Evolutionary conservation across 2,113 vertebrate genomes (phyloP), one percentile per base, ranked within the genome.

Genomic region (Haliaeetus leucogaster): DNA sequence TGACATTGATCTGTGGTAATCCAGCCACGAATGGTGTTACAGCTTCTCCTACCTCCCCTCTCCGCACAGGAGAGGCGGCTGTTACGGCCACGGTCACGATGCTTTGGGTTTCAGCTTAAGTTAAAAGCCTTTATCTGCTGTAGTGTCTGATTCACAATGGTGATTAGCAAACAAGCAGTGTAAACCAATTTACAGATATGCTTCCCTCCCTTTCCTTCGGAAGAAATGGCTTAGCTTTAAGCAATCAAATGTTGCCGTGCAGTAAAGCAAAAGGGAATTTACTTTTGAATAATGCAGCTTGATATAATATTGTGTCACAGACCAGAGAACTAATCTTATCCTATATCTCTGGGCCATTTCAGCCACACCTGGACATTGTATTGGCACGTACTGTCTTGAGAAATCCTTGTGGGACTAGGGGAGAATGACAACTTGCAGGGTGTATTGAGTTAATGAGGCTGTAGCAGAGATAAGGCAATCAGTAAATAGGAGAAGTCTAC

Each of bases 21-120:
- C 5, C 11, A 40, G 47, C 36, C 34, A 17, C 32, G 21, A 85
- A 50, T 11, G 2, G 2, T 16, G 19, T 6, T 62, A 30, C 0
- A 63, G 15, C 13, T 89, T 89, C 42, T 48, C 11, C 7, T 42
- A 2, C 12, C 26, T 63, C 18, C 11, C 6, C 3, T 21, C 13
- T 45, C 18, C 2, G 0, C 17, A 7, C 11, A 10, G 22, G 30
- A 88, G 23, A 29, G 40, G 42, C 2, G 10, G 21, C 22, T 50
- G 4, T 38, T 59, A 14, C 0, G 0, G 13, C 8, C 3, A 1
- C 11, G 38, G 23, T 43, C 8, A 5, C 2, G 10, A 40, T 15
- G 9, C 7, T 81, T 82, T 80, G 2, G 10, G 25, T 86, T 80
- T 65, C 79, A 65, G 40, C 13, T 48, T 27, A 13, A 66, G 16